Evolutionary conservation across 2,113 vertebrate species (phyloP).

Genomic region (Entelurus aequoreus): DNA sequence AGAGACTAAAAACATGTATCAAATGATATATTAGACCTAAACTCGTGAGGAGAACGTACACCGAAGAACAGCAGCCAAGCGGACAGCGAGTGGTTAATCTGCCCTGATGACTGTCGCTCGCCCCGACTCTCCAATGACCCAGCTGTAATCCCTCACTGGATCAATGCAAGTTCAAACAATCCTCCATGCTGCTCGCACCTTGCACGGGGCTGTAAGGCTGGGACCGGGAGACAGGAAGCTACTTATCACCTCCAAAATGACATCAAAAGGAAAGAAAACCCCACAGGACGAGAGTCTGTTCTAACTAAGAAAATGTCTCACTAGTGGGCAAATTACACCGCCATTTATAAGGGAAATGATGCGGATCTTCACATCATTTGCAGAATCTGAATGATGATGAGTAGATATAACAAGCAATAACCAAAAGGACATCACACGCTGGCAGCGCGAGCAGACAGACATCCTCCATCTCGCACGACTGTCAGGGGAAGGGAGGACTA

Average conservation of each 20-base stretch:
- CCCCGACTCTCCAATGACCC: conserved; percentile 67
- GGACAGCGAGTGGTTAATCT: conserved; percentile 65
- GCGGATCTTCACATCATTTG: conserved; percentile 16
- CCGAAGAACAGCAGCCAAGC: conserved; percentile 52
- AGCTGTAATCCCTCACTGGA: conserved; percentile 69
- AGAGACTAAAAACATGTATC: conserved; percentile 13
- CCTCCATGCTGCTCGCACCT: conserved; percentile 62
- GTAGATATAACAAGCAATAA: conserved; percentile 51
- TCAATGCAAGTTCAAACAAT: conserved; percentile 72
- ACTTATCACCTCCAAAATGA: conserved; percentile 72
- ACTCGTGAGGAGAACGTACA: conserved; percentile 29
- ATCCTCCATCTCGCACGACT: conserved; percentile 61
- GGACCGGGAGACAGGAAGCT: conserved; percentile 60
- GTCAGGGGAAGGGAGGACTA: conserved; percentile 67
- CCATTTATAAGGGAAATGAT: conserved; percentile 26
- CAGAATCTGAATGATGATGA: conserved; percentile 33
- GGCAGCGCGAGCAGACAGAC: conserved; percentile 59
- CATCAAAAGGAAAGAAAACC: conserved; percentile 62
- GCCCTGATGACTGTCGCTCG: conserved; percentile 60
- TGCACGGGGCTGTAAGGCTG: conserved; percentile 45
- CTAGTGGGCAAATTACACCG: conserved; percentile 9
- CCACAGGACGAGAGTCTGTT: conserved; percentile 44
- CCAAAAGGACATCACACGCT: conserved; percentile 50
- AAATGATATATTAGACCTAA: conserved; percentile 31
- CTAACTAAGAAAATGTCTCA: conserved; percentile 36